Conservation (phyloP, 2,113 vertebrate species). For the Addax nasomaculatus region DNA sequence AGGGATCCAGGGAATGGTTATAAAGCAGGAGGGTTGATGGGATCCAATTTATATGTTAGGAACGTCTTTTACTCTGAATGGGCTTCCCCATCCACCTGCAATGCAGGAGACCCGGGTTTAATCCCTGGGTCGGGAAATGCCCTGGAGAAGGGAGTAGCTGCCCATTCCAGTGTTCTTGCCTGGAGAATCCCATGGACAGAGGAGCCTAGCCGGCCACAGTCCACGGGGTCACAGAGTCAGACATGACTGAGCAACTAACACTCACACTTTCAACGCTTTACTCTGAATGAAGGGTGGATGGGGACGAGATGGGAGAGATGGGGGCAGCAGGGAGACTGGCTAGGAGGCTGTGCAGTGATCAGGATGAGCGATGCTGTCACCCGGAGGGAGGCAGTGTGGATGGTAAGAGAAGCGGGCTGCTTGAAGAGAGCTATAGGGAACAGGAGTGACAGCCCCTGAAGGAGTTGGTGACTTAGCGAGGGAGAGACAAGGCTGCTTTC, state of each 20-base stretch:
- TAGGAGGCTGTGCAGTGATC: not conserved
- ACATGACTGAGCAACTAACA: not conserved
- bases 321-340: not conserved
- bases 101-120: not conserved
- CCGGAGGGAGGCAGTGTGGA: too few species aligned
- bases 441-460: too few species aligned
- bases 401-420: rapidly evolving
- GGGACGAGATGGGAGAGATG: not conserved
- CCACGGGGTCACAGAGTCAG: not conserved
- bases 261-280: not conserved
- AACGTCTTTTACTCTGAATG: not conserved
- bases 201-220: not conserved
- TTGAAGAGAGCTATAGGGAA: not conserved
- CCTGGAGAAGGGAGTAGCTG: not conserved
- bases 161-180: not conserved
- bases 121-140: not conserved
- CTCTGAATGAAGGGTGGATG: not conserved
- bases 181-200: not conserved
- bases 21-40: not conserved
- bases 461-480: rapidly evolving
- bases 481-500: not conserved
- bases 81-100: not conserved
- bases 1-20: not conserved
- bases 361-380: not conserved
- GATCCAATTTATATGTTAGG: not conserved